Conservation (phyloP, 2,113 vertebrate species). For the Ondatra zibethicus region DNA sequence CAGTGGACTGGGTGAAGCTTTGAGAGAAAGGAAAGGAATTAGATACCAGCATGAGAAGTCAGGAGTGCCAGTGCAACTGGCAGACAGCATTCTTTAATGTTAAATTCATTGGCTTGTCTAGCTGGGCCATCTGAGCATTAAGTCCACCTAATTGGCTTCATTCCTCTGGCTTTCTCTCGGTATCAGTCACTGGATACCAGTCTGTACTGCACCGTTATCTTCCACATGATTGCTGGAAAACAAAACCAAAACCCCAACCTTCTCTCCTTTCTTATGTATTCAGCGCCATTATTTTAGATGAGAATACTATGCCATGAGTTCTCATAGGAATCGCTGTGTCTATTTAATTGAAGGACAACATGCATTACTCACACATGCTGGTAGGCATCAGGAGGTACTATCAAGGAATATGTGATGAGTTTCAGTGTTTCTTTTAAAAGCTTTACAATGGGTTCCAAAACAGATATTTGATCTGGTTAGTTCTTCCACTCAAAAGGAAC, state of each 20-base stretch:
- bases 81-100: slow-evolving; percentile 37
- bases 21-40: slow-evolving; percentile 51
- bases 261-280: slow-evolving; percentile 10
- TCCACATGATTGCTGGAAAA: neutral
- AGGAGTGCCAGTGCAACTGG: neutral
- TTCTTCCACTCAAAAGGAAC: slow-evolving; percentile 45
- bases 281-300: slow-evolving; percentile 30
- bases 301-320: slow-evolving; percentile 14
- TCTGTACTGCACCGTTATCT: slow-evolving; percentile 5
- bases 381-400: slow-evolving; percentile 12
- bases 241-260: neutral
- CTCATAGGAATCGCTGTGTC: slow-evolving; percentile 49
- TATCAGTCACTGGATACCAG: slow-evolving; percentile 47
- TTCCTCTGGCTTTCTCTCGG: neutral
- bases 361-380: slow-evolving; percentile 53
- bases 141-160: slow-evolving; percentile 31
- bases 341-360: slow-evolving; percentile 56
- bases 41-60: slow-evolving; percentile 5
- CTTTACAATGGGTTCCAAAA: slow-evolving; percentile 59
- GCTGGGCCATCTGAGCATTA: slow-evolving; percentile 29
- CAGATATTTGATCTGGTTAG: slow-evolving; percentile 66
- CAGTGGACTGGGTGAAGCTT: slow-evolving; percentile 9
- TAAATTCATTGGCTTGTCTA: slow-evolving; percentile 49
- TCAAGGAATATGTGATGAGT: slow-evolving; percentile 53
- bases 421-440: slow-evolving; percentile 56